Base-by-base conservation (phyloP, 1,140 invertebrate species). In the Drosophila simulans region DNA sequence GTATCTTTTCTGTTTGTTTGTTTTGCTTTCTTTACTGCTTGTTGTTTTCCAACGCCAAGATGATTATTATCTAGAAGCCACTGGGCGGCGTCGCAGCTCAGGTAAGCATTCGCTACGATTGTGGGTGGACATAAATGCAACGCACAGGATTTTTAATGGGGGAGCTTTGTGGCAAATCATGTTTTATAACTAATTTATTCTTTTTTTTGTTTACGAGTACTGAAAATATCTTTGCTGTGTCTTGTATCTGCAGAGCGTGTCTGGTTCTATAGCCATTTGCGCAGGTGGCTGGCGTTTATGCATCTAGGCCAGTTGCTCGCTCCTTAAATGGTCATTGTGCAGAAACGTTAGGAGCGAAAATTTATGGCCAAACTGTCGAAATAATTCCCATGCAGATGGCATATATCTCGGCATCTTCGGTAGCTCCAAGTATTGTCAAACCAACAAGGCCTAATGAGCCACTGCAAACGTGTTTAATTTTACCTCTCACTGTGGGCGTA, bases 41-140 rank as follows among this genome's bases (percentile, higher is more conserved):
- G 31, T 64, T 57, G 37, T 80, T 82, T 57, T 59, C 35, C 57
- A 78, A 77, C 52, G 52, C 60, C 27, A 85, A 90, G 91, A 90
- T 73, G 90, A 92, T 91, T 82, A 90, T 74, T 92, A 92, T 90
- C 71, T 92, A 52, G 91, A 92, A 77, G 91, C 91, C 79, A 92
- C 91, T 70, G 91, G 91, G 82, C 88, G 91, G 42, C 81, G 91
- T 74, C 91, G 88, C 39, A 92, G 91, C 75, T 92, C 91, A 92
- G 91, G 91, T 92, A 92, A 92, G 89, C 78, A 42, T 70, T 70
- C 64, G 63, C 34, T 5, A 48, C 27, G 43, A 40, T 71, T 70
- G 68, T 70, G 68, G 64, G 68, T 56, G 65, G 52, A 4, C 31
- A 31, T 31, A 31, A 31, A 31, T 59, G 25, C 0, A 42, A 42